Evolutionary conservation across 2,888 invertebrate species (phyloP), one percentile per base, ranked within the genome.

Genomic region (Drosophila anomalata): DNA sequence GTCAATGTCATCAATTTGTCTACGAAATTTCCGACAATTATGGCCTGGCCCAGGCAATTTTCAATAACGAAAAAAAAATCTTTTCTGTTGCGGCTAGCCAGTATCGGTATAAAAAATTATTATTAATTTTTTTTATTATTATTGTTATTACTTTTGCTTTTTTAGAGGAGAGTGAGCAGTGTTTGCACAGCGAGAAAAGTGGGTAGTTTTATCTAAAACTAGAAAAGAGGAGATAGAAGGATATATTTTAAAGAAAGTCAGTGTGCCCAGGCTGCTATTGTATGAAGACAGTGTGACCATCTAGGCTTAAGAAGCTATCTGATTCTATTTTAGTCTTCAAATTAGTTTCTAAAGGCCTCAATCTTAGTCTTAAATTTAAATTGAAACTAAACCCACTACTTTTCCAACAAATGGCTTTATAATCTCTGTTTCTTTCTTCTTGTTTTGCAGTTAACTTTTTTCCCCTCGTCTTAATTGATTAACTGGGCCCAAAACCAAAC

Each of bases 1-100:
- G 42, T 53, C 52, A 52, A 17, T 42, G 57, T 41, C 62, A 66
- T 47, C 42, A 76, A 70, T 61, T 61, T 66, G 41, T 51, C 55
- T 48, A 62, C 51, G 31, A 67, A 78, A 77, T 73, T 72, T 70
- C 42, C 75, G 52, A 69, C 79, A 77, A 77, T 77, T 20, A 74
- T 79, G 74, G 61, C 76, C 12, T 8, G 68, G 50, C 39, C 17
- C 48, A 39, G 54, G 63, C 72, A 58, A 76, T 71, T 85, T 60
- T 83, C 70, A 68, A 79, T 75, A 79, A 75, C 75, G 57, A 68
- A 24, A 24, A 24, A 72, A 72, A 69, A 57, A 52, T 65, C 57
- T 70, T 44, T 42, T 48, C 44, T 67, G 55, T 54, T 61, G 50
- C 14, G 36, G 36, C 33, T 33, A 33, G 33, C 33, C 33, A 33